A percentile compares a stretch with the other conserved stretches of the same genome.
Conservation (phyloP, 1,140 invertebrate species). For the Drosophila guanche region DNA sequence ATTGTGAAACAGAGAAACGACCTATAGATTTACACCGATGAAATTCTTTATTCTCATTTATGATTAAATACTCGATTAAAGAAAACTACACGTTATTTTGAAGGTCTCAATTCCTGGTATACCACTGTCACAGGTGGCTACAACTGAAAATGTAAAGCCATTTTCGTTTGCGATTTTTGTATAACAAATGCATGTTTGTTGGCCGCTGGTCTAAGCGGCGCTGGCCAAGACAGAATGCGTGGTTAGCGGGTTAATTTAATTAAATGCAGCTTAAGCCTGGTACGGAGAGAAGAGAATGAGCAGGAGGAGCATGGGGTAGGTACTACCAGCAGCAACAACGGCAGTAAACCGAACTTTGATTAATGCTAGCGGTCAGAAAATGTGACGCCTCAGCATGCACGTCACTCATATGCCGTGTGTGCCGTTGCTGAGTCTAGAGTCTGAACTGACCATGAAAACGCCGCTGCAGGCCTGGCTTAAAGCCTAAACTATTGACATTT, state of each 20-base stretch:
- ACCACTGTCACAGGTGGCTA: slow-evolving; percentile 42
- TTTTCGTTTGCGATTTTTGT: slow-evolving; percentile 43
- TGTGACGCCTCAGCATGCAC: slow-evolving; percentile 79
- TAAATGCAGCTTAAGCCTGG: slow-evolving; percentile 41
- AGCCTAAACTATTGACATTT: slow-evolving; percentile 75
- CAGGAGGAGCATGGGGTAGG: slow-evolving; percentile 47
- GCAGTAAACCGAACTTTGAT: slow-evolving; percentile 64
- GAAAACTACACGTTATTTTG: slow-evolving; percentile 48
- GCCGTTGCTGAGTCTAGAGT: slow-evolving; percentile 36
- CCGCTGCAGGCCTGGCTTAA: slow-evolving; percentile 33
- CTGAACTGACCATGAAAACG: slow-evolving; percentile 67
- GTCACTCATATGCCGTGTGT: slow-evolving; percentile 76
- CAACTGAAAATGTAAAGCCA: slow-evolving; percentile 55
- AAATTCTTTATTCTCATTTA: slow-evolving; percentile 29
- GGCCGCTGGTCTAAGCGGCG: slow-evolving; percentile 7
- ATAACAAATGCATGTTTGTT: slow-evolving; percentile 47
- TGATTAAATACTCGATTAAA: slow-evolving; percentile 38
- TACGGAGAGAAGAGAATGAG: not conserved
- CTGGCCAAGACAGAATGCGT: slow-evolving; percentile 57
- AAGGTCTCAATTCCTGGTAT: slow-evolving; percentile 52
- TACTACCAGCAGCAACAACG: slow-evolving; percentile 9
- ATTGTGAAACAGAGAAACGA: no score
- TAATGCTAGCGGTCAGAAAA: slow-evolving; percentile 71
- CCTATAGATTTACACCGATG: not conserved
- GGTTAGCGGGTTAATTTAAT: slow-evolving; percentile 54